Evolutionary conservation across 1,140 invertebrate genomes (phyloP).

Genomic region (Rhagoletis zephyria): DNA sequence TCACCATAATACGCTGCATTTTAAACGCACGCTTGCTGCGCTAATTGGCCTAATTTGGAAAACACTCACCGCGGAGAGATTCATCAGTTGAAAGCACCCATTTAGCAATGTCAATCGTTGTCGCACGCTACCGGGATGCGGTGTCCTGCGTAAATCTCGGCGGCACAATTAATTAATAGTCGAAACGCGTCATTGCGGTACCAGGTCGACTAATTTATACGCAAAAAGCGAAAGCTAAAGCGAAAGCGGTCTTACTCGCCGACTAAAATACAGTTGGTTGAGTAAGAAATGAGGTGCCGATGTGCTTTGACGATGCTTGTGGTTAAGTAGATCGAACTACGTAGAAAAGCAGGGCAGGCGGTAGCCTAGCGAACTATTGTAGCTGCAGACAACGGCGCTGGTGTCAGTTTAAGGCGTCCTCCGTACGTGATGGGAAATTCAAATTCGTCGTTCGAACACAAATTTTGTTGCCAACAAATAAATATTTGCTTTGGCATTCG

Average conservation of each 20-base stretch:
- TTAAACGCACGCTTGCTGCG: not conserved
- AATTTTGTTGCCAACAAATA: conserved; percentile 5
- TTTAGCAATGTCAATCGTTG: conserved; percentile 38
- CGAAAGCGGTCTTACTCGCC: not conserved
- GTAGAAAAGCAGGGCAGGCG: not conserved
- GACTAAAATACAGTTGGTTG: not conserved
- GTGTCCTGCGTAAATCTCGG: conserved; percentile 11
- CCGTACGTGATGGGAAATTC: conserved; percentile 37
- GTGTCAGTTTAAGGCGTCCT: not conserved
- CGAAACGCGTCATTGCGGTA: conserved; percentile 31
- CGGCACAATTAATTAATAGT: conserved; percentile 48
- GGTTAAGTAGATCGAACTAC: not conserved
- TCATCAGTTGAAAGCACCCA: conserved; percentile 11
- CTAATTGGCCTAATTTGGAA: conserved; percentile 26
- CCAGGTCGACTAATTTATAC: conserved; percentile 51
- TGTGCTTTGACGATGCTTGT: not conserved
- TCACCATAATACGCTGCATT: conserved; percentile 1
- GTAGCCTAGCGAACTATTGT: too few species aligned
- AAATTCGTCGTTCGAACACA: not conserved
- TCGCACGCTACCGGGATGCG: not conserved
- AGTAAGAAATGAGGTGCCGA: not conserved
- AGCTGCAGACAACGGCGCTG: too few species aligned
- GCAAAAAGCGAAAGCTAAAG: conserved; percentile 1
- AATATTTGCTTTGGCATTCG: conserved; percentile 24
- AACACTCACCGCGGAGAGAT: not conserved